Conservation (phyloP, 2,797 vertebrate species). For the Chelon auratus region DNA sequence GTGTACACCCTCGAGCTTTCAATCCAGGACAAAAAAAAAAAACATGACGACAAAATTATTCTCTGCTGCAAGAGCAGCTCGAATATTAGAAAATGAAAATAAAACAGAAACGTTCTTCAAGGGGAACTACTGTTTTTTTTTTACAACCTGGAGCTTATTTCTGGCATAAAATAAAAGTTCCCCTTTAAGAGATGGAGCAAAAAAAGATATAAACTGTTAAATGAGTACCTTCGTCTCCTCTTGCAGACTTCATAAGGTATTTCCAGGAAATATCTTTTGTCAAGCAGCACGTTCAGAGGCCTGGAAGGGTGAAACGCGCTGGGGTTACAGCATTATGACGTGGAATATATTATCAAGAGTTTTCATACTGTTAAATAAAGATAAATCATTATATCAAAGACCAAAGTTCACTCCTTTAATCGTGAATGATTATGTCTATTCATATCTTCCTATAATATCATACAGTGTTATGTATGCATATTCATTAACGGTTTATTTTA, state of each 20-base stretch:
- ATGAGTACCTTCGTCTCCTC: conserved; percentile 84
- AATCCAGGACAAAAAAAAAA: conserved; percentile 27
- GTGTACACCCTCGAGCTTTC: conserved; percentile 88
- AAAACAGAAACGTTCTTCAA: too few species aligned
- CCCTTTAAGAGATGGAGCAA: background rate
- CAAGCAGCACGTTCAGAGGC: conserved; percentile 88
- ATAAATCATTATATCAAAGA: background rate
- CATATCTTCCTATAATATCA: background rate
- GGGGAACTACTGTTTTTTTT: too few species aligned
- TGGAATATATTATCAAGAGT: background rate
- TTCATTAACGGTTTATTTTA: background rate
- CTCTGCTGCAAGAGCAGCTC: too few species aligned
- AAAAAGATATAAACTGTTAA: background rate
- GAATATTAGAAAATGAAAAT: too few species aligned
- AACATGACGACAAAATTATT: background rate
- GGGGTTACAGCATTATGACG: background rate
- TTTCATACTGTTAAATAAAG: background rate
- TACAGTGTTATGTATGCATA: background rate
- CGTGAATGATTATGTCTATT: background rate
- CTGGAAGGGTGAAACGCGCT: conserved; percentile 71
- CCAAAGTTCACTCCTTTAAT: background rate
- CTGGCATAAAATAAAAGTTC: too few species aligned
- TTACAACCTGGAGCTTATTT: too few species aligned
- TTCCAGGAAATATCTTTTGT: conserved; percentile 92
- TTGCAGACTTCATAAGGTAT: conserved; percentile 94